Base-by-base conservation (phyloP, 1,140 invertebrate species). In the Drosophila tsacasi region DNA sequence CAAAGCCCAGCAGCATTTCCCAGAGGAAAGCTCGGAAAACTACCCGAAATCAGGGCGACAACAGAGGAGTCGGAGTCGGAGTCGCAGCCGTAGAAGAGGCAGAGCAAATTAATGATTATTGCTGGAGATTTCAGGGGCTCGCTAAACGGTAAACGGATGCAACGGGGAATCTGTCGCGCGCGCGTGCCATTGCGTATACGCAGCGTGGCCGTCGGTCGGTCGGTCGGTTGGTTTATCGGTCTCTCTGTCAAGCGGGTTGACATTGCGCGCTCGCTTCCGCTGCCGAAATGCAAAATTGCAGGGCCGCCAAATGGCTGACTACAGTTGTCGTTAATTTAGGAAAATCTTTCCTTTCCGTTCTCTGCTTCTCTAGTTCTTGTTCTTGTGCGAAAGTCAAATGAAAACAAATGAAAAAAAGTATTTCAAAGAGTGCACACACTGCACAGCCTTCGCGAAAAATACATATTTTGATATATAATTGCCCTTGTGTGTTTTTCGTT, bases 121-220 rank as follows among this genome's bases (percentile, higher is more conserved):
- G 83, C 66, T 76, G 79, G 76, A 80, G 76, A 80, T 77, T 76
- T 57, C 65, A 81, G 66, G 65, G 74, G 68, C 37, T 39, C 65
- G 55, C 32, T 44, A 58, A 79, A 81, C 81, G 77, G 82, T 76
- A 73, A 83, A 79, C 61, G 61, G 19, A 23, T 52, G 30, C 27
- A 68, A 68, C 76, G 79, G 76, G 82, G 75, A 79, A 72, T 66
- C 63, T 47, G 50, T 19, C 23, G 73, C 54, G 76, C 64, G 79
- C 81, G 77, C 81, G 78, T 90, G 79, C 73, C 78, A 82, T 90
- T 90, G 85, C 85, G 85, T 90, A 90, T 90, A 90, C 85, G 85
- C 86, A 81, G 50, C 82, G 69, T 74, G 55, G 63, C 75, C 75
- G 61, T 65, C 61, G 49, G 52, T 50, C 25, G 52, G 32, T 55